phyloP scores from a whole-genome alignment of 2,797 vertebrate species.

The Eutrigla gurnardus region DNA sequence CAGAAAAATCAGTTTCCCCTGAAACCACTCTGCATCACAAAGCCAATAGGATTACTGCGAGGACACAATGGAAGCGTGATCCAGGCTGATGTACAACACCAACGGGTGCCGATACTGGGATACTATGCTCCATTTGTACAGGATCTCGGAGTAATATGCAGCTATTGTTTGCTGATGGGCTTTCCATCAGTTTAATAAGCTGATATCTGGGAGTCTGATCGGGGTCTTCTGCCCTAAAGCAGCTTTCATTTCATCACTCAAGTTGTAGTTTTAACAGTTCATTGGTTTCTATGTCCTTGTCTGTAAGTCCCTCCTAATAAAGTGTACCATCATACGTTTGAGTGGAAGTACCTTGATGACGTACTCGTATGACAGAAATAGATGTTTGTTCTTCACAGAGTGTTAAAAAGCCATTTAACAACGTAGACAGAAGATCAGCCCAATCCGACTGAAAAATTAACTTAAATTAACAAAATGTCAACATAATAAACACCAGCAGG shows the following conservation, averaged over 20 bases:
- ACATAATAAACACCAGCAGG: constrained; percentile 2
- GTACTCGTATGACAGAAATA: constrained; percentile 18
- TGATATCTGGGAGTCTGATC: constrained; percentile 26
- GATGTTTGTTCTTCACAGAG: neutral
- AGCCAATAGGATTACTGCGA: constrained; percentile 1
- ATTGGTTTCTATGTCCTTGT: constrained; percentile 47
- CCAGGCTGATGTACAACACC: neutral
- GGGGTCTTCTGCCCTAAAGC: constrained; percentile 36
- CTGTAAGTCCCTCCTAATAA: constrained; percentile 52
- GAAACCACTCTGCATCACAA: neutral
- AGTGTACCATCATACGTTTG: constrained; percentile 23
- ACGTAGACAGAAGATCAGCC: neutral
- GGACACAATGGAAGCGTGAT: constrained; percentile 3
- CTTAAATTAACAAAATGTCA: neutral
- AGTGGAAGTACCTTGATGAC: constrained; percentile 21
- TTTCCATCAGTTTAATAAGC: constrained; percentile 33
- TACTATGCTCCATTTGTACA: neutral
- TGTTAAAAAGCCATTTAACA: constrained; percentile 13
- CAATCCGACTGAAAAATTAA: constrained; percentile 1
- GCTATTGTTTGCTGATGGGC: constrained; percentile 28
- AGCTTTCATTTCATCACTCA: no score
- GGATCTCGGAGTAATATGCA: constrained; percentile 24
- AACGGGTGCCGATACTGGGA: neutral
- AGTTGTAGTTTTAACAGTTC: no score
- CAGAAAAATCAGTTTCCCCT: no score